Percentiles rank a stretch among this genome's conserved stretches.
Evolutionary conservation across 2,797 vertebrate species (phyloP).

Genomic region (Echiichthys vipera): DNA sequence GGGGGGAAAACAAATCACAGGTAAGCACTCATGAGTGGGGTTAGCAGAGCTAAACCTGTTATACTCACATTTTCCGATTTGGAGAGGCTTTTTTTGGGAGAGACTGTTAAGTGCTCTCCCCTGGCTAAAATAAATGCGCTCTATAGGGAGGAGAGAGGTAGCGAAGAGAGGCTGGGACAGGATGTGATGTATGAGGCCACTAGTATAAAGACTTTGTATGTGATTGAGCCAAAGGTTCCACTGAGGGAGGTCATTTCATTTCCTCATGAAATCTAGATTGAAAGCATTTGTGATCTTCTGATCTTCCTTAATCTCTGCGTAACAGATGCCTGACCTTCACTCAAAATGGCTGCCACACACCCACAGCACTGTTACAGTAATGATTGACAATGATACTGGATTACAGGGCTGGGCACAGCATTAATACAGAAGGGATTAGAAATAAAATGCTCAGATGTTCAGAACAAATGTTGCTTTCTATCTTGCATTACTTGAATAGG

Average conservation of each 20-base stretch:
- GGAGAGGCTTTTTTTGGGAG: conserved; percentile 44
- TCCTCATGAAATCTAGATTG: conserved; percentile 70
- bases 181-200: conserved; percentile 15
- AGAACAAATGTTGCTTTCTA: neutral
- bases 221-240: conserved; percentile 63
- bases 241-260: conserved; percentile 58
- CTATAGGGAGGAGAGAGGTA: conserved; percentile 23
- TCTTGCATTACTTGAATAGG: neutral
- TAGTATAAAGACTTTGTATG: conserved; percentile 49
- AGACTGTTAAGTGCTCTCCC: conserved; percentile 42
- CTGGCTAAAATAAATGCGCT: conserved; percentile 41
- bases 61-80: conserved; percentile 34
- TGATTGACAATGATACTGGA: conserved; percentile 50
- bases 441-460: conserved; percentile 24
- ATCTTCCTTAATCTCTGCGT: conserved; percentile 77
- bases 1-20: conserved; percentile 4
- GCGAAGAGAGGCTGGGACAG: neutral
- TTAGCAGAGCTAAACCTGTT: conserved; percentile 24
- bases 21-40: conserved; percentile 1
- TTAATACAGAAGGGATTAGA: conserved; percentile 43
- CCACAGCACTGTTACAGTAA: conserved; percentile 44
- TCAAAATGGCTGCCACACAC: conserved; percentile 70
- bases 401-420: conserved; percentile 35
- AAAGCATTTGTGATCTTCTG: conserved; percentile 78
- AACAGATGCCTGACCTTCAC: conserved; percentile 72